Conservation (phyloP, 2,888 invertebrate species). For the Plagodis pulveraria region DNA sequence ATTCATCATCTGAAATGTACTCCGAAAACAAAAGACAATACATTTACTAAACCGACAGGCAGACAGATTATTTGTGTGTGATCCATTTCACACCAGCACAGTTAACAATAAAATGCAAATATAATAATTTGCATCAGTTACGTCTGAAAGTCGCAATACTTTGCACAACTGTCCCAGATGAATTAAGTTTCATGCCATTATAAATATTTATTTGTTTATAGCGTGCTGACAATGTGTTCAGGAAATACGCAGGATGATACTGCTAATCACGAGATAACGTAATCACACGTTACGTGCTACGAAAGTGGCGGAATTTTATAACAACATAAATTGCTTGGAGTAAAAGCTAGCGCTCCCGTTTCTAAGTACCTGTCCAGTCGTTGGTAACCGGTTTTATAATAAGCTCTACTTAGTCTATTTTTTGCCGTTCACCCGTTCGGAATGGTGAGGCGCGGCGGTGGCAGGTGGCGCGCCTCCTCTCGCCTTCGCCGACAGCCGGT, state of each 20-base stretch:
- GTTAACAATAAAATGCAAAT: slow-evolving; percentile 7
- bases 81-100: slow-evolving; percentile 5
- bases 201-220: slow-evolving; percentile 9
- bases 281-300: slow-evolving; percentile 54
- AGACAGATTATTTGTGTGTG: background rate
- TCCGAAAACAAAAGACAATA: slow-evolving; percentile 14
- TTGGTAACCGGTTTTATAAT: slow-evolving; percentile 73
- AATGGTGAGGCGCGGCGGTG: slow-evolving; percentile 49
- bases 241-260: slow-evolving; percentile 16
- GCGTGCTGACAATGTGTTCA: background rate
- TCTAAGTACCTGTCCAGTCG: slow-evolving; percentile 51
- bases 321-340: slow-evolving; percentile 71
- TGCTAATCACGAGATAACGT: slow-evolving; percentile 38
- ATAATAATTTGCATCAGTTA: slow-evolving; percentile 4
- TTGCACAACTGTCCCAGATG: slow-evolving; percentile 24
- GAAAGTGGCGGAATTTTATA: slow-evolving; percentile 61
- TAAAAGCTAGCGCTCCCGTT: slow-evolving; percentile 78
- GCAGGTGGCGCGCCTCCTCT: slow-evolving; percentile 50
- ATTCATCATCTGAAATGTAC: slow-evolving; percentile 3
- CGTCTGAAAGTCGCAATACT: slow-evolving; percentile 15
- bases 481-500: slow-evolving; percentile 49
- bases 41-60: slow-evolving; percentile 12
- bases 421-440: slow-evolving; percentile 77
- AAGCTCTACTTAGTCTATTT: slow-evolving; percentile 65
- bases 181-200: slow-evolving; percentile 11